A percentile compares a stretch with the other conserved stretches of the same genome.
phyloP scores from a whole-genome alignment of 2,113 vertebrate genomes.

The Trochalopteron elliotii region DNA sequence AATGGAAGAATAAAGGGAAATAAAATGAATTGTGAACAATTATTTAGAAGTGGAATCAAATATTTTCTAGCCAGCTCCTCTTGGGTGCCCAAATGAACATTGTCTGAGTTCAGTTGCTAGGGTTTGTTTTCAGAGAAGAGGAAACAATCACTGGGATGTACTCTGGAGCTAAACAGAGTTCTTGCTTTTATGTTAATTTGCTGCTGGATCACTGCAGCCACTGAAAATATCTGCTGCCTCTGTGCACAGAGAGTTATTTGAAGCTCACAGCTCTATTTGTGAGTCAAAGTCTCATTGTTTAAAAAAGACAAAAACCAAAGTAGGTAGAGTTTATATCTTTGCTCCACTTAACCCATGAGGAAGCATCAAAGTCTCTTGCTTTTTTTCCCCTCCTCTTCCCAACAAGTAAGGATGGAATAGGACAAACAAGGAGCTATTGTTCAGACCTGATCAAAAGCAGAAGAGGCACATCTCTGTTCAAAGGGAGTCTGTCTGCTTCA shows the following conservation, averaged over 20 bases:
- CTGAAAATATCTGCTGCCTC: not conserved
- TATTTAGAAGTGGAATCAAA: not conserved
- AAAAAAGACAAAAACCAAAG: not conserved
- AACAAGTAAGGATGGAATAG: not conserved
- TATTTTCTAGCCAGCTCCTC: not conserved
- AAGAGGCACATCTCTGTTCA: not conserved
- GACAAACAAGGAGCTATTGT: not conserved
- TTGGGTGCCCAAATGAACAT: not conserved
- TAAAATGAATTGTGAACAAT: not conserved
- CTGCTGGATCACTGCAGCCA: not conserved
- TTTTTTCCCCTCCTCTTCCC: not conserved
- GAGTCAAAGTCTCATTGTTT: not conserved
- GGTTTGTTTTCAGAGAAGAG: not conserved
- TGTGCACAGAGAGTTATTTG: not conserved
- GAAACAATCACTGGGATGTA: not conserved
- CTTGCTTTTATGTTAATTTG: not conserved
- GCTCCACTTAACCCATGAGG: not conserved
- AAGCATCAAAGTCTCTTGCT: not conserved
- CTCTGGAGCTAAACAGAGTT: not conserved
- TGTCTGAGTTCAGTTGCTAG: not conserved
- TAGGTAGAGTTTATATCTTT: not conserved
- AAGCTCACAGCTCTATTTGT: not conserved
- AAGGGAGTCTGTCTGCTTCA: constrained; percentile 7
- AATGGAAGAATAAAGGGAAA: not conserved
- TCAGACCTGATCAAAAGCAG: constrained; percentile 18